phyloP scores from a whole-genome alignment of 2,797 vertebrate genomes.

The Eleutherodactylus coqui region DNA sequence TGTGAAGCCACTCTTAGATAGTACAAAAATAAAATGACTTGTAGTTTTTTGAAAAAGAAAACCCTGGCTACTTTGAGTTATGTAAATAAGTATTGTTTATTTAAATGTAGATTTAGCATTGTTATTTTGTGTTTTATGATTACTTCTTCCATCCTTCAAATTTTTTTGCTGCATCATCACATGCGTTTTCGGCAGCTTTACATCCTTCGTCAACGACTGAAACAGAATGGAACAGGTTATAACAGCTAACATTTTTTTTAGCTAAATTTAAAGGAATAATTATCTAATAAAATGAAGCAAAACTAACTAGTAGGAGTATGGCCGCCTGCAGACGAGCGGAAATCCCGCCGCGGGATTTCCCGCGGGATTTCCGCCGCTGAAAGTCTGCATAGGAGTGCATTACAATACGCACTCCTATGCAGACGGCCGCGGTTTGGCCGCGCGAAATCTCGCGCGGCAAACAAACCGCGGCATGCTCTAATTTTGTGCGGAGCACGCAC shows the following conservation, averaged over 20 bases:
- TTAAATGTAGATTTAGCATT: neutral
- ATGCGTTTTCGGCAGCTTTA: slow-evolving; percentile 47
- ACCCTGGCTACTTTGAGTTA: neutral
- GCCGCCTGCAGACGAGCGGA: no score
- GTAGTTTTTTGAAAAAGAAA: neutral
- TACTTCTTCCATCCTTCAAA: slow-evolving; percentile 29
- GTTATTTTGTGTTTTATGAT: neutral
- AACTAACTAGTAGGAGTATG: no score
- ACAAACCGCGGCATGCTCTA: no score
- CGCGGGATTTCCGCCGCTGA: no score
- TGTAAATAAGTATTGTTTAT: neutral
- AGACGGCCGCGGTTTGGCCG: no score
- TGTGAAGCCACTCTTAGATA: no score
- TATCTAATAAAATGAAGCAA: no score
- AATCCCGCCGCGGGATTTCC: no score
- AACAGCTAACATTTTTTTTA: neutral
- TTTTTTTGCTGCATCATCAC: slow-evolving; percentile 40
- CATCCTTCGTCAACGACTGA: slow-evolving; percentile 50
- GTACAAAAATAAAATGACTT: neutral
- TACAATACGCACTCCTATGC: no score
- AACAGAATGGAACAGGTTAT: slow-evolving; percentile 2
- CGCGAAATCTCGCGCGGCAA: no score
- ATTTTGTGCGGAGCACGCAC: no score
- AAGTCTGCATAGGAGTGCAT: no score
- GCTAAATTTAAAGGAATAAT: neutral